Base-by-base conservation (phyloP, 2,888 invertebrate genomes). In the Apoda limacodes region DNA sequence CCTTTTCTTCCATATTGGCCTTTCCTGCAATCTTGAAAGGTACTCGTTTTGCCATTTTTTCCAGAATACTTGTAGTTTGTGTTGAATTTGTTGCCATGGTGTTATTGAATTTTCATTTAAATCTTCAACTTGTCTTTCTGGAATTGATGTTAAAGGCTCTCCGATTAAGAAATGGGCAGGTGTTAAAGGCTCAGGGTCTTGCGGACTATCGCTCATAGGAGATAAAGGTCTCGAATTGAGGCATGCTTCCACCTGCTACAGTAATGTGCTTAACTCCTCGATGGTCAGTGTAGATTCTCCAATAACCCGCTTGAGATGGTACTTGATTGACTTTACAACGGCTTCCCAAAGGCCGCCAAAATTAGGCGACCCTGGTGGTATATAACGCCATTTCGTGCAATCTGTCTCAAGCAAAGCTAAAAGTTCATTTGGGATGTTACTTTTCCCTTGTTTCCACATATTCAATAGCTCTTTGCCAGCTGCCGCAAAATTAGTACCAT, bases 261-360 rank as follows among this genome's bases (percentile, higher is more conserved):
- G 12, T 13, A 33, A 30, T 19, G 37, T 37, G 4, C 28, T 9
- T 13, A 33, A 24, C 20, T 37, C 37, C 28, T 37, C 33, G 5
- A 28, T 33, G 6, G 33, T 37, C 15, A 37, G 21, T 17, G 34
- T 37, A 2, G 22, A 24, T 13, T 10, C 29, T n/a, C 25, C 7
- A 9, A 42, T 25, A 10, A 32, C 31, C 30, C 34, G 32, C n/a
- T n/a, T n/a, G n/a, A 49, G 24, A 20, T 46, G 40, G 3, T 31
- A 26, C 31, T 50, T 50, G 0, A 42, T 25, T 3, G 45, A 47
- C 22, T 42, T 41, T 2, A 44, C 39, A 7, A 38, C 42, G 2
- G 43, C 40, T 22, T 48, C 46, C 44, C 45, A 48, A 5, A 48
- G 25, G 1, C 50, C 48, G 12, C 43, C 46, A 15, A 42, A 43